Base-by-base conservation (phyloP, 2,888 invertebrate genomes). In the Ophraella communa region DNA sequence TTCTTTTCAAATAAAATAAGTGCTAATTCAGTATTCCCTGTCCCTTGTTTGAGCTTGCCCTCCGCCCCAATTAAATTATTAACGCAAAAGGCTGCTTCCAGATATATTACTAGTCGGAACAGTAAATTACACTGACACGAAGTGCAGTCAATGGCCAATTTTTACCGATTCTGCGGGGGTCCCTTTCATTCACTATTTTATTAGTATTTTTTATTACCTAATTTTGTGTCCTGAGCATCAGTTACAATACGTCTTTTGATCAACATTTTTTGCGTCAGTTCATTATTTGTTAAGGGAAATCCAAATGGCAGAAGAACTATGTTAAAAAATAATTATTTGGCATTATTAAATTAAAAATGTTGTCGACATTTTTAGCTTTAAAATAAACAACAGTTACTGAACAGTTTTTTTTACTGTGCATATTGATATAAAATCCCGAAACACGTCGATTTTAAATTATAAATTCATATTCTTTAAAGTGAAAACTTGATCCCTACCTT, bases 1-100 rank as follows among this genome's bases (percentile, higher is more conserved):
- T 75, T 75, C 76, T 69, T 67, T 69, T 72, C 75, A 70, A 73
- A 75, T 75, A 74, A 75, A 75, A 75, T 71, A 71, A 72, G 73
- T 71, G 73, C 72, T 73, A 76, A 75, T 76, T 72, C 73, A 70
- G 67, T 64, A 68, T 68, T 72, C 74, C 74, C 75, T 68, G 64
- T 62, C 64, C 49, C 58, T 73, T 69, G 64, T 63, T 66, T 51
- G 62, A 39, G 44, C 51, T 62, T 61, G 63, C 69, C 65, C 66
- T 65, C 51, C 56, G 52, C 55, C 67, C 69, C 74, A 73, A 73
- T 73, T 74, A 73, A 73, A 73, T 74, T 74, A 74, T 73, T 74
- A 73, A 74, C 72, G 72, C 39, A 65, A 51, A 64, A 52, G 53
- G 62, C 56, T 51, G 64, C 65, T 63, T 69, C 54, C 65, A 42